A percentile compares a stretch with the other conserved stretches of the same genome.
Evolutionary conservation across 2,888 invertebrate species (phyloP).

Genomic region (Cactoblastis cactorum): DNA sequence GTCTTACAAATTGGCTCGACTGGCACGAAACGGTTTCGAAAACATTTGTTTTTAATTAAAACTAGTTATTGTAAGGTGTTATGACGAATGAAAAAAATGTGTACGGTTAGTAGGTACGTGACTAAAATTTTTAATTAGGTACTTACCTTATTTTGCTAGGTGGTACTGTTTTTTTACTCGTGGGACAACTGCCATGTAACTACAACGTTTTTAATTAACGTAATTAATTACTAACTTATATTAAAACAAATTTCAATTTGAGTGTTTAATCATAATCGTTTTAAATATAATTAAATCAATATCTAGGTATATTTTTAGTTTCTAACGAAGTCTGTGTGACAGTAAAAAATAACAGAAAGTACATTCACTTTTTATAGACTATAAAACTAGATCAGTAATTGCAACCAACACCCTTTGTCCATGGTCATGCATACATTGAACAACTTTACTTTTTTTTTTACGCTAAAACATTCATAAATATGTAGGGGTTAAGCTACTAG

Average conservation of each 20-base stretch:
- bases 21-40: slow-evolving; percentile 4
- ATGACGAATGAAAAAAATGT: slow-evolving; percentile 3
- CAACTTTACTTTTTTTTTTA: slow-evolving; percentile 38
- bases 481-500: slow-evolving; percentile 24
- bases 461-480: slow-evolving; percentile 45
- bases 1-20: slow-evolving; percentile 9
- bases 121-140: not conserved
- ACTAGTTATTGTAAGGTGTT: slow-evolving; percentile 2
- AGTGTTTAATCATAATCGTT: too few species aligned
- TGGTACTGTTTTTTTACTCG: not conserved
- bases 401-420: slow-evolving; percentile 41
- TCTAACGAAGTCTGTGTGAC: not conserved
- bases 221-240: too few species aligned
- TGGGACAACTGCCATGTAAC: too few species aligned
- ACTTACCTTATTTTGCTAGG: not conserved
- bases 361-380: not conserved
- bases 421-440: slow-evolving; percentile 48
- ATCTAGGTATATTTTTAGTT: too few species aligned
- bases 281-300: too few species aligned
- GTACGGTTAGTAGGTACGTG: not conserved
- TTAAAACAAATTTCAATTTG: too few species aligned
- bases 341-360: not conserved
- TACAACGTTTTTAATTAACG: too few species aligned
- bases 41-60: not conserved
- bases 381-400: slow-evolving; percentile 22